Base-by-base conservation (phyloP, 2,888 invertebrate species). In the Lordiphosa andalusiaca region DNA sequence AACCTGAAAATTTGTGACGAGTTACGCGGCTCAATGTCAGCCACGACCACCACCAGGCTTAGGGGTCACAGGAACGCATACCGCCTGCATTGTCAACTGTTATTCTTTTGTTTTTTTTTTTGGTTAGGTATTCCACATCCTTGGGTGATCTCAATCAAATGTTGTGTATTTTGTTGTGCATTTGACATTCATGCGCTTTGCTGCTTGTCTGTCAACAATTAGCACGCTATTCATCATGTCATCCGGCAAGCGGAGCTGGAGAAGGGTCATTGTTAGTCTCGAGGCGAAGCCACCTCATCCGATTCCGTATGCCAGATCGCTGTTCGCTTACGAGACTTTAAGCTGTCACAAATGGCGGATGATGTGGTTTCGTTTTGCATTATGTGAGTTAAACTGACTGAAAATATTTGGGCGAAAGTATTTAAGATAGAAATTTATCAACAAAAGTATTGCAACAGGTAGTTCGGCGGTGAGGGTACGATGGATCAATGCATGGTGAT, bases 171-270 rank as follows among this genome's bases (percentile, higher is more conserved):
- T 77, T 83, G 82, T 73, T 83, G 68, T 69, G 58, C 83, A 71
- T 77, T 72, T 77, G 77, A 80, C 71, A 83, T 80, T 77, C 76
- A 83, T 76, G 67, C 74, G 64, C 72, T 62, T 62, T 67, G 57
- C 73, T 81, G 78, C 75, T 63, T 84, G 84, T 77, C 85, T 88
- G 85, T 86, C 86, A 86, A 73, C 87, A 87, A 87, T 87, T 88
- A 87, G 88, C 88, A 88, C 88, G 83, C 88, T 87, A 87, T 87
- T 87, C 87, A 87, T 87, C 87, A 86, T 72, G 71, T 54, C 73
- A 67, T 69, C 71, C 70, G 68, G 38, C 49, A 53, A 49, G 42
- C 58, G 61, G 53, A 61, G 59, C 40, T 23, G 42, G 21, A 48
- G 42, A 25, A 56, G 75, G 75, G 65, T 72, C 74, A 70, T 4